Conservation (phyloP, 2,888 invertebrate species). For the Eupithecia tripunctaria region DNA sequence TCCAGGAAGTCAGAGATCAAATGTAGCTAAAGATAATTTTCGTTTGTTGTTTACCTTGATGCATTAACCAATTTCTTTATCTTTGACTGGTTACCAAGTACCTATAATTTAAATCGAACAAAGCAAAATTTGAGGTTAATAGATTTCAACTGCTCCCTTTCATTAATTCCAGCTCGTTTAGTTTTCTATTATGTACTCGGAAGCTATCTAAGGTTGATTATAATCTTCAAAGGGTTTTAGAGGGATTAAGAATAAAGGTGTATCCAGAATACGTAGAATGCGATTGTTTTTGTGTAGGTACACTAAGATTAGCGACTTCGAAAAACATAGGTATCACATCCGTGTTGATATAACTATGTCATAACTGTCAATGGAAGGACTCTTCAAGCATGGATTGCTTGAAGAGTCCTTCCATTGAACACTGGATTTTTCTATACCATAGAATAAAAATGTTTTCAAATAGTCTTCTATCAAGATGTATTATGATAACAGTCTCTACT, state of each 20-base stretch:
- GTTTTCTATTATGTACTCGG: not conserved
- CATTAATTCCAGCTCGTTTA: not conserved
- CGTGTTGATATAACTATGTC: not conserved
- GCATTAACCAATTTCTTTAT: not conserved
- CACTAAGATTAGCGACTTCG: not conserved
- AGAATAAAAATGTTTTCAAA: not conserved
- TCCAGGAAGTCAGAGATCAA: not conserved
- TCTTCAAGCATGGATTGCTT: too few relatives aligned
- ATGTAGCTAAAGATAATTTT: not conserved
- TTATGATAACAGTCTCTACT: slow-evolving; percentile 53
- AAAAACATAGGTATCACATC: not conserved
- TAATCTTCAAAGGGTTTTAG: slow-evolving; percentile 3
- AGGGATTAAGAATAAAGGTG: not conserved
- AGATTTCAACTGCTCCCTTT: not conserved
- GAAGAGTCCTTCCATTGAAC: not conserved
- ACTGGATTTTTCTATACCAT: not conserved
- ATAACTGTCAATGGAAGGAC: not conserved
- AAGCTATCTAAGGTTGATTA: not conserved
- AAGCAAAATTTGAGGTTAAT: not conserved
- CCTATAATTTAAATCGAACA: not conserved
- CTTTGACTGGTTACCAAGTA: not conserved
- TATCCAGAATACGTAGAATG: not conserved
- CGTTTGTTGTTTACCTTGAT: not conserved
- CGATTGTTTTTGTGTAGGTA: not conserved
- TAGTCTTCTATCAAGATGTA: not conserved